Base-by-base conservation (phyloP, 2,888 invertebrate species). In the Chrysolina haemoptera region DNA sequence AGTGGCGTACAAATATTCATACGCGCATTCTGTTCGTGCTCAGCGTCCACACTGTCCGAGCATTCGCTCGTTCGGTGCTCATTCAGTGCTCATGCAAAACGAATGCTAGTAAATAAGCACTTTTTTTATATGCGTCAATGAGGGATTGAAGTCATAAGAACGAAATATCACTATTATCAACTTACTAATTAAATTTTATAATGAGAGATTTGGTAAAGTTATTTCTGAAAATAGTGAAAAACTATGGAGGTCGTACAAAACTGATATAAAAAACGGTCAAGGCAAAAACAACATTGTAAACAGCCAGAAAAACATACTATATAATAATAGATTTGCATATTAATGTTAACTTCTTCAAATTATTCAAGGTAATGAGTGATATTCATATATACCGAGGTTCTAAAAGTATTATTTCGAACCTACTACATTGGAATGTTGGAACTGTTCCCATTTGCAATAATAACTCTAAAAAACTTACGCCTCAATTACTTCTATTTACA, bases 201-300 rank as follows among this genome's bases (percentile, higher is more conserved):
- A 9, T 53, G 20, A 53, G 9, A 18, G 53, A 35, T 35, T 35
- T 35, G 35, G 35, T 20, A 53, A 53, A 53, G 53, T 53, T 10
- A 53, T 4, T 12, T 53, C 16, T 18, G 16, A 10, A 50, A 53
- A 18, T 18, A 10, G 18, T 8, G 11, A 53, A 10, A 53, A 53
- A 53, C 53, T 20, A 11, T 53, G 53, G 20, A 53, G 53, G 53
- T 53, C 53, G 18, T 53, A 53, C 20, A 18, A 20, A 53, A 53
- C 53, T 53, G 53, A 53, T 53, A 53, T 53, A 53, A 53, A 53
- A 53, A 53, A 53, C 18, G 53, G 53, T 18, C 53, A 20, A 53
- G 53, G 53, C 53, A 53, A 53, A 53, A 18, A 53, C 53, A 53
- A 53, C 20, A 53, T 53, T 20, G 20, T 53, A 18, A 18, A 53